Conservation (phyloP, 2,888 invertebrate species). For the Thelaira solivaga region DNA sequence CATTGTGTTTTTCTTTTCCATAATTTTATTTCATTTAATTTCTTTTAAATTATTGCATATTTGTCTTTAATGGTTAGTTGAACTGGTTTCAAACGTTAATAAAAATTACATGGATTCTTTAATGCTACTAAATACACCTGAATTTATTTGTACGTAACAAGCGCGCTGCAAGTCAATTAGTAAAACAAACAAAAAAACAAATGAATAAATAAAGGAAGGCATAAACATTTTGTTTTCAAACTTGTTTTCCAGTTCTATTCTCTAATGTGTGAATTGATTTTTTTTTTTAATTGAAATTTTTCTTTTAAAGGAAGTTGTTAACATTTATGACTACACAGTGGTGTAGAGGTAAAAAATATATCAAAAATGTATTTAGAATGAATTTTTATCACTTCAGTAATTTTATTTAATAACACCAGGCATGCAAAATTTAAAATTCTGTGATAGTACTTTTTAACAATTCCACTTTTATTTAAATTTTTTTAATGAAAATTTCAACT, state of each 20-base stretch:
- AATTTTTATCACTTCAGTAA: too few relatives aligned
- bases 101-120: background rate
- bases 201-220: background rate
- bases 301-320: slow-evolving; percentile 12
- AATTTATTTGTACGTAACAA: slow-evolving; percentile 42
- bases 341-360: background rate
- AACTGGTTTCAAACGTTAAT: background rate
- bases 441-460: too few relatives aligned
- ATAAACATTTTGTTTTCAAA: slow-evolving; percentile 12
- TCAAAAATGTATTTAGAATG: too few relatives aligned
- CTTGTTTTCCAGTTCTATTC: slow-evolving; percentile 23
- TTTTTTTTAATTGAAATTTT: background rate
- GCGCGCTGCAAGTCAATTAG: slow-evolving; percentile 54
- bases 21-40: background rate
- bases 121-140: slow-evolving; percentile 6
- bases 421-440: too few relatives aligned
- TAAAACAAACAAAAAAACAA: slow-evolving; percentile 54
- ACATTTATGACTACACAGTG: slow-evolving; percentile 11
- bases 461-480: too few relatives aligned
- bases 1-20: background rate
- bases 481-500: too few relatives aligned
- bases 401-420: too few relatives aligned
- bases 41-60: background rate
- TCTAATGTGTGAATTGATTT: slow-evolving; percentile 1
- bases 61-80: background rate